These are phyloP conservation scores for Echiichthys vipera DNA, from an alignment of 2,797 vertebrate species.

Conservation along the genomic window DNA sequence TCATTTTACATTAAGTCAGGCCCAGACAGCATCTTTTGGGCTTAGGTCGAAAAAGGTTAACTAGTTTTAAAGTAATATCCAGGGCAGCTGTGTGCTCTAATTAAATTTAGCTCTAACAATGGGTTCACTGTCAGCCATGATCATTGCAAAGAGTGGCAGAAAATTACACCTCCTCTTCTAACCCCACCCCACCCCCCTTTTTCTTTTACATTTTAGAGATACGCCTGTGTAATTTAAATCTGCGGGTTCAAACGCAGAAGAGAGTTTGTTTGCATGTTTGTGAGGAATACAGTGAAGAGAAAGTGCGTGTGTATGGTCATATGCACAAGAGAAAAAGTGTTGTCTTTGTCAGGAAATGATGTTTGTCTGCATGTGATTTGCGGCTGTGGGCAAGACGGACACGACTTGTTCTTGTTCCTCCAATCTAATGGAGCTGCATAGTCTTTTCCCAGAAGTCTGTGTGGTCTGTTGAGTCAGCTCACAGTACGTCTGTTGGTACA, in stretches of 20 bases:
- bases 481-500: constrained; percentile 52
- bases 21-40: not conserved
- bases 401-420: constrained; percentile 30
- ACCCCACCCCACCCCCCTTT: not conserved
- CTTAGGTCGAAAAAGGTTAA: not conserved
- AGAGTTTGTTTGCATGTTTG: not conserved
- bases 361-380: constrained; percentile 37
- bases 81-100: not conserved
- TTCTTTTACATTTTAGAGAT: not conserved
- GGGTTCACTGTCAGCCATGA: not conserved
- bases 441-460: constrained; percentile 65
- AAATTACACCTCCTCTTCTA: not conserved
- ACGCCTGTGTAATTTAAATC: not conserved
- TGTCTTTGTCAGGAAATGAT: constrained; percentile 30
- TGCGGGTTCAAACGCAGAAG: not conserved
- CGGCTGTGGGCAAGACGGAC: constrained; percentile 23
- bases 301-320: not conserved
- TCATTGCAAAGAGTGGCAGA: not conserved
- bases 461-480: constrained; percentile 70
- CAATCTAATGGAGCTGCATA: constrained; percentile 39
- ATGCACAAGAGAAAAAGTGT: not conserved
- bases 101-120: not conserved
- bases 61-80: not conserved
- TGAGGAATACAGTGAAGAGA: not conserved
- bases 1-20: not conserved